Conservation (phyloP, 2,113 vertebrate genomes). For the Seriola rivoliana region DNA sequence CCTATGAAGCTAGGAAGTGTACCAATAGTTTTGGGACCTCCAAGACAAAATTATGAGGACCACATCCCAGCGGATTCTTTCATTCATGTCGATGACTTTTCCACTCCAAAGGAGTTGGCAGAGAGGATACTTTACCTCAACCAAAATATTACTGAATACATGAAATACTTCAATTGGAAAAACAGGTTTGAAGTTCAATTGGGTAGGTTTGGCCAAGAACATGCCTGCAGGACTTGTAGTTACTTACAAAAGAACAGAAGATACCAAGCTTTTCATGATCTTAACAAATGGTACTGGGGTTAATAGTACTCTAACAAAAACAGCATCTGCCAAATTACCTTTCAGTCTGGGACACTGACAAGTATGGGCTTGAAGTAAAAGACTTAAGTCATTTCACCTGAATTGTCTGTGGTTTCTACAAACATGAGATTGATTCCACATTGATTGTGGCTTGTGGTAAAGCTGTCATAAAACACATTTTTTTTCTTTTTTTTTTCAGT, state of each 20-base stretch:
- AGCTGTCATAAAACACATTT: too few relatives aligned
- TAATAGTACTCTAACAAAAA: conserved; percentile 33
- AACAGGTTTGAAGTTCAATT: conserved; percentile 84
- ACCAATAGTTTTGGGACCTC: conserved; percentile 88
- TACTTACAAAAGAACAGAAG: conserved; percentile 87
- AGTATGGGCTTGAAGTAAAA: too few relatives aligned
- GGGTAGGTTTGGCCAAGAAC: conserved; percentile 86
- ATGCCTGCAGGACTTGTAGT: conserved; percentile 87
- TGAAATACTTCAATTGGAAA: conserved; percentile 89
- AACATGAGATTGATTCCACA: too few relatives aligned
- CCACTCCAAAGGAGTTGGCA: conserved; percentile 87
- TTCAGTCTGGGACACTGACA: neutral
- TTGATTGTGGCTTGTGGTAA: too few relatives aligned
- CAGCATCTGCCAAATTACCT: neutral
- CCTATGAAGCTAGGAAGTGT: conserved; percentile 87
- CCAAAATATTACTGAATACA: conserved; percentile 86
- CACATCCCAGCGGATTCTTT: conserved; percentile 89
- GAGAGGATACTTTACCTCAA: conserved; percentile 88
- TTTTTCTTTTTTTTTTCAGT: too few relatives aligned
- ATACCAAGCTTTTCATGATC: conserved; percentile 86
- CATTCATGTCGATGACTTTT: conserved; percentile 91
- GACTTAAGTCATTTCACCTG: too few relatives aligned
- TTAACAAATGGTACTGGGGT: conserved; percentile 92
- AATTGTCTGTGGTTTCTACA: too few relatives aligned
- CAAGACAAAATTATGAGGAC: conserved; percentile 89